These are phyloP conservation scores for Gerris buenoi DNA, from an alignment of 1,140 invertebrate genomes.

Conservation along the genomic window DNA sequence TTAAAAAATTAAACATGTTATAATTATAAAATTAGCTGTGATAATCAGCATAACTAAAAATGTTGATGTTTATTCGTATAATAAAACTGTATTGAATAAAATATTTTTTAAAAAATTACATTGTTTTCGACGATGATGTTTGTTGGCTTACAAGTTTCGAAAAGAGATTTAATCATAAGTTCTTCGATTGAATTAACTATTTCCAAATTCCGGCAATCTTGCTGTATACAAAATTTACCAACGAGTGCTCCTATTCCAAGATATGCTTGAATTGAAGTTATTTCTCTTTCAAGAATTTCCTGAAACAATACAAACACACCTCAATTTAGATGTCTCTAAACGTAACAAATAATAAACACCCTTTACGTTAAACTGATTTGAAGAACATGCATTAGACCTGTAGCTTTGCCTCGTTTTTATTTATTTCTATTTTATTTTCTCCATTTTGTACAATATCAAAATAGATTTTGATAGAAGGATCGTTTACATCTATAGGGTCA, in stretches of 20 bases:
- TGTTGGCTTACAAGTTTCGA: conserved; percentile 32
- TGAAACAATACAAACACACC: conserved; percentile 22
- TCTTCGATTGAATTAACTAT: conserved; percentile 41
- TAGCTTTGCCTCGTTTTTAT: too few species aligned
- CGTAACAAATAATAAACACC: background rate
- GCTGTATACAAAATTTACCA: conserved; percentile 46
- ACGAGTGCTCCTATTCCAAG: conserved; percentile 54
- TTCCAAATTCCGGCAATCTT: conserved; percentile 39
- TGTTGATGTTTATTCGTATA: too few species aligned
- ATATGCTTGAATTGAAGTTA: conserved; percentile 45
- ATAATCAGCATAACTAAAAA: background rate
- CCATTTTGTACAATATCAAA: too few species aligned
- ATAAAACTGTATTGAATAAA: too few species aligned
- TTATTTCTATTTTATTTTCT: too few species aligned
- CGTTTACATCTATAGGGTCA: too few species aligned
- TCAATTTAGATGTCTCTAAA: conserved; percentile 1
- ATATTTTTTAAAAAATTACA: too few species aligned
- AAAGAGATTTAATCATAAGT: conserved; percentile 44
- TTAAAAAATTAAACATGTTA: conserved; percentile 26
- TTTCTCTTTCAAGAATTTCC: conserved; percentile 33
- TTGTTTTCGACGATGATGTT: background rate
- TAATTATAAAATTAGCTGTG: conserved; percentile 7
- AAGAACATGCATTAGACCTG: too few species aligned
- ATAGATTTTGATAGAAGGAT: too few species aligned
- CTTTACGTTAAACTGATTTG: too few species aligned